A percentile compares a stretch with the other conserved stretches of the same genome.
These are phyloP conservation scores for Cynoglossus semilaevis DNA, from an alignment of 2,113 vertebrate species.

Conservation along the genomic window DNA sequence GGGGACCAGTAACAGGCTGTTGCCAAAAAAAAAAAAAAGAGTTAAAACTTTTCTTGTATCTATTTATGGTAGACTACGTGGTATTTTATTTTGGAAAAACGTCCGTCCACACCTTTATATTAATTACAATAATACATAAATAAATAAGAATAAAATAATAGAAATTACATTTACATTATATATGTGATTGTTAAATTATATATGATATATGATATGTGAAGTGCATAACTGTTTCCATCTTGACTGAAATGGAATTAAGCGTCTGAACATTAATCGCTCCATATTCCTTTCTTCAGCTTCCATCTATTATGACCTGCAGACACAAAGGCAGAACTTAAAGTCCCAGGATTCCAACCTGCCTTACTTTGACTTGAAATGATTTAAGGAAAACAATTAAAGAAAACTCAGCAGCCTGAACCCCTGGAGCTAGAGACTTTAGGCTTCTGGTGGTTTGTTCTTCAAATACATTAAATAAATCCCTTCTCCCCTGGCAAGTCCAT, in stretches of 20 bases:
- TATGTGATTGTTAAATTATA: no score
- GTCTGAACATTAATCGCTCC: slow-evolving; percentile 54
- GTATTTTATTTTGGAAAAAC: no score
- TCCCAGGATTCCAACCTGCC: slow-evolving; percentile 39
- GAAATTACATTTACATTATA: no score
- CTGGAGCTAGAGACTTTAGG: slow-evolving; percentile 21
- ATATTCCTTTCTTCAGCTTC: slow-evolving; percentile 61
- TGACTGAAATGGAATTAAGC: slow-evolving; percentile 48
- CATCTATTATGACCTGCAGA: slow-evolving; percentile 43
- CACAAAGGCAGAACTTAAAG: slow-evolving; percentile 18
- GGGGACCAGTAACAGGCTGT: no score
- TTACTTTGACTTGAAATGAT: slow-evolving; percentile 23
- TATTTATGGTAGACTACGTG: no score
- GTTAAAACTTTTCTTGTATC: no score
- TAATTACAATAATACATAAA: no score
- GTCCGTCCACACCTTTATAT: no score
- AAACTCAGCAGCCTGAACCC: slow-evolving; percentile 19
- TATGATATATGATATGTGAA: no score
- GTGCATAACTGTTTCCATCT: slow-evolving; percentile 40
- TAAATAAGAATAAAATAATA: no score
- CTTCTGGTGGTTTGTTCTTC: slow-evolving; percentile 38
- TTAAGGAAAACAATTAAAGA: slow-evolving; percentile 33
- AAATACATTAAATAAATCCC: slow-evolving; percentile 49
- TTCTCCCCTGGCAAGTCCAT: slow-evolving; percentile 46
- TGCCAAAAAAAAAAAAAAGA: no score